Base-by-base conservation (phyloP, 1,140 invertebrate species). In the Schlechtendalia chinensis region DNA sequence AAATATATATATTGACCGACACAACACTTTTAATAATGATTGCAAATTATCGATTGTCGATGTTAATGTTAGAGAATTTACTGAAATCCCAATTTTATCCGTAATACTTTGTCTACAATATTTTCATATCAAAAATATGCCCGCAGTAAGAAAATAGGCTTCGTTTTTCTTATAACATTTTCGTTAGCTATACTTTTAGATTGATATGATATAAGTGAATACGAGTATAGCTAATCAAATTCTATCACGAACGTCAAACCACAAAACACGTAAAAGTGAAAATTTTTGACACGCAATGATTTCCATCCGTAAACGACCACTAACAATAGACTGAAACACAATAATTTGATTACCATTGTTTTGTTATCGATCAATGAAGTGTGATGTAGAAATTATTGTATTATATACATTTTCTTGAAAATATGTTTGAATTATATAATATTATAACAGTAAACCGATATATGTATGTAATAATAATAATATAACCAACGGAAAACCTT, bases 351-450 rank as follows among this genome's bases (percentile, higher is more conserved):
- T 54, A 72, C 47, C 69, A 72, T 29, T 16, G 17, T 53, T 72
- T 54, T 72, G 27, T 6, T 72, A 22, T 72, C 47, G 69, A 72
- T 72, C 69, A 39, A 72, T 72, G 69, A 72, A 54, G 50, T 72
- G 69, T 72, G 69, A 72, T 72, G 47, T 72, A 72, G 50, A 72
- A 72, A 72, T 72, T 72, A 53, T 71, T 71, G 12, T 72, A 29
- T 24, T 19, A 4, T 50, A 12, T 45, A 67, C 53, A 19, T 72
- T 72, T 29, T 54, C n/a, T 72, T 16, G 47, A 72, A 54, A 72
- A 29, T 12, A 29, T 12, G 17, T 54, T 54, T 0, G 16, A 72
- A 72, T 54, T 53, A 29, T 72, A n/a, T 19, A 71, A n/a, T n/a
- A n/a, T n/a, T n/a, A n/a, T n/a, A n/a, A n/a, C n/a, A 3, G 32